These are phyloP conservation scores for Lagocephalus sceleratus DNA, from an alignment of 2,797 vertebrate species.

Conservation along the genomic window DNA sequence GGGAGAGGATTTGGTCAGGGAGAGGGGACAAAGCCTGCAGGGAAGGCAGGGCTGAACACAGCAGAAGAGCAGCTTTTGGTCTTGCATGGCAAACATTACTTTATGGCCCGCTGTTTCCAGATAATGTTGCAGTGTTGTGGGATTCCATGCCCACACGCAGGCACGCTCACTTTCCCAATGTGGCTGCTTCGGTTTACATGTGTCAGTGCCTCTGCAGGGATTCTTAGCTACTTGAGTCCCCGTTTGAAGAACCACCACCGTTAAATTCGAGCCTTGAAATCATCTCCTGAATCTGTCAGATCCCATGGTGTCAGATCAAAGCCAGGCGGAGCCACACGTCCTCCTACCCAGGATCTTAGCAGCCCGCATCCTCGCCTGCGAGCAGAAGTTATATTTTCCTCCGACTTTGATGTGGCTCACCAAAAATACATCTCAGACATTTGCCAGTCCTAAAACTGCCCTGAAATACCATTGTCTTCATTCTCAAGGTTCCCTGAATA, in stretches of 20 bases:
- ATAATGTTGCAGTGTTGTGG: slow-evolving; percentile 1
- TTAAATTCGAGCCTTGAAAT: slow-evolving; percentile 49
- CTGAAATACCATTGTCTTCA: slow-evolving; percentile 47
- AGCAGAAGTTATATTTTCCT: slow-evolving; percentile 67
- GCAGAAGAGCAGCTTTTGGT: slow-evolving; percentile 2
- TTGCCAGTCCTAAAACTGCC: slow-evolving; percentile 45
- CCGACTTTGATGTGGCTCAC: slow-evolving; percentile 70
- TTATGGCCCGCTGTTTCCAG: background rate
- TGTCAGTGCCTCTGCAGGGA: slow-evolving; percentile 18
- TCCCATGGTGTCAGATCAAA: slow-evolving; percentile 65
- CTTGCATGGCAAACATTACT: no score
- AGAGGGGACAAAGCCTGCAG: slow-evolving; percentile 17
- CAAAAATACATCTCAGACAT: slow-evolving; percentile 62
- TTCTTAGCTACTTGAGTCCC: slow-evolving; percentile 24
- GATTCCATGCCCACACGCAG: slow-evolving; percentile 18
- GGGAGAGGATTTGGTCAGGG: slow-evolving; percentile 27
- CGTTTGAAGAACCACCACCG: slow-evolving; percentile 18
- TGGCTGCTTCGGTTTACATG: background rate
- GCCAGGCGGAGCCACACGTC: slow-evolving; percentile 62
- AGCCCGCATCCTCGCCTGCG: slow-evolving; percentile 59
- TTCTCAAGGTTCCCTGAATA: slow-evolving; percentile 41
- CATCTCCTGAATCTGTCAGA: slow-evolving; percentile 55
- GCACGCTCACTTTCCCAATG: no score
- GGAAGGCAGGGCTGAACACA: background rate
- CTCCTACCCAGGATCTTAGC: slow-evolving; percentile 44